Evolutionary conservation across 2,797 vertebrate genomes (phyloP), one percentile per base, ranked within the genome.

Genomic region (Chelonia mydas): DNA sequence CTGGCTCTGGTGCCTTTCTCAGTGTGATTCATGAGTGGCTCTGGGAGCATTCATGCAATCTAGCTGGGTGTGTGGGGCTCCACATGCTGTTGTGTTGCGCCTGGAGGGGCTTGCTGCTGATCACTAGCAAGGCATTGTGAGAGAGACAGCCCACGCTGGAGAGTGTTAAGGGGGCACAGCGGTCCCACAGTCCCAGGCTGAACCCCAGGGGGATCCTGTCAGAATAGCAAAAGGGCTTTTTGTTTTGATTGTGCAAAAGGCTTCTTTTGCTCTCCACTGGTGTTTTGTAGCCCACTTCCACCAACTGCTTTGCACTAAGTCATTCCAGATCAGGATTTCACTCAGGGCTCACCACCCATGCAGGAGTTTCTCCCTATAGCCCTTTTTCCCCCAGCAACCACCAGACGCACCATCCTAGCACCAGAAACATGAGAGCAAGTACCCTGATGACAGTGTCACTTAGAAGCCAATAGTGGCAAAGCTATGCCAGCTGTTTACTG

Each of bases 191-290:
- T 53, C 51, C 17, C 51, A 53, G 51, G 51, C 51, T 19, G 17
- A 17, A 8, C 17, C 51, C 6, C 19, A 7, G 19, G 17, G 17
- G 19, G 51, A 53, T 19, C 17, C 51, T 17, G 17, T 21, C 17
- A 19, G 17, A 53, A 53, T 7, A 53, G 16, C 16, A 6, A 51
- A 51, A 96, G 93, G 65, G 72, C 15, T 91, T 91, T 55, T 89
- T 92, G 41, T 41, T 1, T 84, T 95, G n/a, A 97, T 95, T 90
- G 84, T 86, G 7, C 82, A 84, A 92, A 45, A 86, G 87, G 87
- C 82, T 91, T 81, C 57, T 77, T 87, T 87, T 74, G 72, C 55
- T 81, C 45, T n/a, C 92, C 81, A 88, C 80, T 53, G 65, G 47
- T 92, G 59, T 21, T 80, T 92, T 84, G 8, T 57, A 31, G 28